These are phyloP conservation scores for Coracopsis vasa DNA, from an alignment of 2,113 vertebrate genomes.

Conservation along the genomic window DNA sequence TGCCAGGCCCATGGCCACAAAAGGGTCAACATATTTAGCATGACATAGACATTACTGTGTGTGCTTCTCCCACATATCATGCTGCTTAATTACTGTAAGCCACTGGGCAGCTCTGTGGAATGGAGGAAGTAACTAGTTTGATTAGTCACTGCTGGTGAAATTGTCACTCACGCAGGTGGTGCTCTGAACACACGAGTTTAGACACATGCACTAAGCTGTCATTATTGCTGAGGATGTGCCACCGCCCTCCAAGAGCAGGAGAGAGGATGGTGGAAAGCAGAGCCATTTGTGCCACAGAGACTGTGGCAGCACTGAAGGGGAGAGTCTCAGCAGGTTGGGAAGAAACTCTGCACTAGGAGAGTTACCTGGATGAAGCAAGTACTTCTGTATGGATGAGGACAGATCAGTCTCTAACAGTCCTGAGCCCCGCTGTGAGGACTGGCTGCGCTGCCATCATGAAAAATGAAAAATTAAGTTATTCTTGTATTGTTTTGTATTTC, in stretches of 20 bases:
- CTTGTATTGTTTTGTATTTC: not conserved
- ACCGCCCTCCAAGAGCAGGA: not conserved
- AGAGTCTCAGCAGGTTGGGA: not conserved
- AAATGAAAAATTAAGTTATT: not conserved
- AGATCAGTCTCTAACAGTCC: not conserved
- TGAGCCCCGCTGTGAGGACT: not conserved
- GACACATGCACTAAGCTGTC: rapidly evolving
- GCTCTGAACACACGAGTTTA: rapidly evolving
- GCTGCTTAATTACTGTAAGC: not conserved
- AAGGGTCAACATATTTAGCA: not conserved
- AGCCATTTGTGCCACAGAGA: not conserved
- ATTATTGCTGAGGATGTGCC: rapidly evolving
- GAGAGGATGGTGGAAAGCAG: not conserved
- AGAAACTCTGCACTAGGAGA: not conserved
- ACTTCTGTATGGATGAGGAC: not conserved
- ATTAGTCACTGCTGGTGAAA: not conserved
- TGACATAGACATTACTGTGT: not conserved
- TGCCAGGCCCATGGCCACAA: not conserved
- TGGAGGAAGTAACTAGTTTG: not conserved
- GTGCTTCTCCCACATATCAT: not conserved
- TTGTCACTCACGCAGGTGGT: rapidly evolving
- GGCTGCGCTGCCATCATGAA: not conserved
- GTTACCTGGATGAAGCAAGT: not conserved
- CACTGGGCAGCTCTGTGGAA: not conserved
- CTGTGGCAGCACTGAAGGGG: not conserved